Conservation (phyloP, 2,797 vertebrate species). For the Xiphorhynchus erythropygius region DNA sequence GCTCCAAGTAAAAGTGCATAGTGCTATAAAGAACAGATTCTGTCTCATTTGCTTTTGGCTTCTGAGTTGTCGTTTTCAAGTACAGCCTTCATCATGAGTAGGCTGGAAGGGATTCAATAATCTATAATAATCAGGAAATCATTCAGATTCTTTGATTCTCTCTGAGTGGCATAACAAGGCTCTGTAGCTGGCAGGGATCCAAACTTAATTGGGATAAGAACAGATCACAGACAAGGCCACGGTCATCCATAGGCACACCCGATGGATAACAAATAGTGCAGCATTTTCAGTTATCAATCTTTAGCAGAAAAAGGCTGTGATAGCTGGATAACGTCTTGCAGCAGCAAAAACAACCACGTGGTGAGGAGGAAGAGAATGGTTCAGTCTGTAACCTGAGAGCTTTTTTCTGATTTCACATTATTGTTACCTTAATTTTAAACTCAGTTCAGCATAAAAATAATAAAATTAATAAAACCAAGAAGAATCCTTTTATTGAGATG, state of each 20-base stretch:
- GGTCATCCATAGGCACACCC: slow-evolving; percentile 52
- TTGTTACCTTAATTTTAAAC: not conserved
- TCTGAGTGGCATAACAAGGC: slow-evolving; percentile 42
- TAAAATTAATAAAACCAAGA: not conserved
- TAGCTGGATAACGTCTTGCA: slow-evolving; percentile 41
- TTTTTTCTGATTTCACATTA: slow-evolving; percentile 26
- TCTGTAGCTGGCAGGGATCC: slow-evolving; percentile 55
- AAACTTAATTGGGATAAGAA: slow-evolving; percentile 64
- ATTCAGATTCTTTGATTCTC: slow-evolving; percentile 45
- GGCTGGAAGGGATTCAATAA: not conserved
- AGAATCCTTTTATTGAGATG: not conserved
- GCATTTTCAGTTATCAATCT: slow-evolving; percentile 61
- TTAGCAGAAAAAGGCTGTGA: slow-evolving; percentile 59
- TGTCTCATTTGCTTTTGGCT: not conserved
- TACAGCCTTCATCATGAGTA: not conserved
- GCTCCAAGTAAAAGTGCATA: not conserved
- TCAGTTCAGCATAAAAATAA: not conserved
- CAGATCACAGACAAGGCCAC: slow-evolving; percentile 41
- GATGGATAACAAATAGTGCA: slow-evolving; percentile 65
- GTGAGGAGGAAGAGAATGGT: slow-evolving; percentile 21
- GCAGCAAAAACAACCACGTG: slow-evolving; percentile 65
- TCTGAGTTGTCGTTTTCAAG: not conserved
- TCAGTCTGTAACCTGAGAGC: not conserved
- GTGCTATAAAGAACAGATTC: not conserved
- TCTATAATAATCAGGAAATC: slow-evolving; percentile 66